A percentile compares a stretch with the other conserved stretches of the same genome.
phyloP scores from a whole-genome alignment of 1,140 invertebrate species.

The Drosophila yakuba region DNA sequence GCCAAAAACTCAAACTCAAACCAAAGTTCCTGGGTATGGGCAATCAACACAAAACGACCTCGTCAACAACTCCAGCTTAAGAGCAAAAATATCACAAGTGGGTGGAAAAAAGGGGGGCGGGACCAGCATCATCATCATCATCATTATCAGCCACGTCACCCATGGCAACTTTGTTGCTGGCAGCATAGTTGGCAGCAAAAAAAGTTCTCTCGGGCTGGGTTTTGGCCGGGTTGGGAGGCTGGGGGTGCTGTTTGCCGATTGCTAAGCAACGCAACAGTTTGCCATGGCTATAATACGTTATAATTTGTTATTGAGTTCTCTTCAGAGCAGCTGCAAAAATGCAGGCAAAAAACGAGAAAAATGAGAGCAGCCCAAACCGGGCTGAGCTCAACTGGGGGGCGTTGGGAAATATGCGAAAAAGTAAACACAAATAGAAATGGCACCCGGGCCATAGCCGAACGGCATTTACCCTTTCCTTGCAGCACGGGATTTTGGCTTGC shows the following conservation, averaged over 20 bases:
- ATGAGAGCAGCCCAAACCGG: conserved; percentile 19
- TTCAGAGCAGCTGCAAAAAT: conserved; percentile 76
- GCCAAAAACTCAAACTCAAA: conserved; percentile 64
- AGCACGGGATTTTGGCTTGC: neutral
- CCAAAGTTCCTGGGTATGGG: conserved; percentile 56
- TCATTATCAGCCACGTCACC: conserved; percentile 63
- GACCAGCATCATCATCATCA: conserved; percentile 28
- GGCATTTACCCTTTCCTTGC: conserved; percentile 8
- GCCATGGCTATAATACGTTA: conserved; percentile 84
- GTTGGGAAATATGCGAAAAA: conserved; percentile 41
- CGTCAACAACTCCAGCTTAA: conserved; percentile 72
- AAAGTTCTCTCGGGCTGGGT: conserved; percentile 30
- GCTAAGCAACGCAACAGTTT: conserved; percentile 84
- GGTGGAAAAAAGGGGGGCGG: conserved; percentile 11
- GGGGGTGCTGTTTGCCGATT: conserved; percentile 57
- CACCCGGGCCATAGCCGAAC: neutral
- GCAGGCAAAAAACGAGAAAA: conserved; percentile 43
- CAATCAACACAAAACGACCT: conserved; percentile 82
- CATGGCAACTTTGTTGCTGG: conserved; percentile 80
- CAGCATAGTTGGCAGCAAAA: conserved; percentile 63
- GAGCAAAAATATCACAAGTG: conserved; percentile 74
- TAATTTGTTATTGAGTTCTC: conserved; percentile 84
- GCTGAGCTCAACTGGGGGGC: conserved; percentile 3
- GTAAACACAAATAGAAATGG: conserved; percentile 53
- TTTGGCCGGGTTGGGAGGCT: conserved; percentile 6